A percentile compares a stretch with the other conserved stretches of the same genome.
These are phyloP conservation scores for Callimorpha dominula DNA, from an alignment of 2,888 invertebrate genomes.

Conservation along the genomic window DNA sequence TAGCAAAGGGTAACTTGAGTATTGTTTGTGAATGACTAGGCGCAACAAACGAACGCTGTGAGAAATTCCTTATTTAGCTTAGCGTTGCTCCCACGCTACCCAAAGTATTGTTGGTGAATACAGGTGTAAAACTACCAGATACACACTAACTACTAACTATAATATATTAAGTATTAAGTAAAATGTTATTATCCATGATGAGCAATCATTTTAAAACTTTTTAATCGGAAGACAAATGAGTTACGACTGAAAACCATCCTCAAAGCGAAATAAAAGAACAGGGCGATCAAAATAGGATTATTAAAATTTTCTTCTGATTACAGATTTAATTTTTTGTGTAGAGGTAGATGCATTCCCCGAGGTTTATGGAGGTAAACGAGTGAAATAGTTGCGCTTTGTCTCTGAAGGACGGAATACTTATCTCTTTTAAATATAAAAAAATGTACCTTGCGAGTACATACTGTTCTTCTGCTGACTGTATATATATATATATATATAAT, in stretches of 20 bases:
- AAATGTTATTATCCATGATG: not conserved
- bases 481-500: no score
- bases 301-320: constrained; percentile 56
- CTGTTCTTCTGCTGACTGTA: no score
- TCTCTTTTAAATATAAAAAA: not conserved
- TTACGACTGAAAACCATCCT: constrained; percentile 3
- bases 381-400: constrained; percentile 34
- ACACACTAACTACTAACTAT: not conserved
- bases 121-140: no score
- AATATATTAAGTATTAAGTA: no score
- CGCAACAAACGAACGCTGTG: no score
- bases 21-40: no score
- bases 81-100: no score
- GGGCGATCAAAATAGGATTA: constrained; percentile 62
- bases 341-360: constrained; percentile 51
- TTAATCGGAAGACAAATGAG: not conserved
- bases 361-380: constrained; percentile 51
- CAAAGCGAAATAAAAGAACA: constrained; percentile 17
- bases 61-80: no score
- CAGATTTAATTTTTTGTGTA: constrained; percentile 61
- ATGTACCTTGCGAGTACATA: not conserved
- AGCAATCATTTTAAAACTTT: not conserved
- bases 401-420: constrained; percentile 28
- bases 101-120: no score
- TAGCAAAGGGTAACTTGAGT: no score